These are phyloP conservation scores for Macrotus californicus DNA, from an alignment of 2,113 vertebrate genomes.

Conservation along the genomic window DNA sequence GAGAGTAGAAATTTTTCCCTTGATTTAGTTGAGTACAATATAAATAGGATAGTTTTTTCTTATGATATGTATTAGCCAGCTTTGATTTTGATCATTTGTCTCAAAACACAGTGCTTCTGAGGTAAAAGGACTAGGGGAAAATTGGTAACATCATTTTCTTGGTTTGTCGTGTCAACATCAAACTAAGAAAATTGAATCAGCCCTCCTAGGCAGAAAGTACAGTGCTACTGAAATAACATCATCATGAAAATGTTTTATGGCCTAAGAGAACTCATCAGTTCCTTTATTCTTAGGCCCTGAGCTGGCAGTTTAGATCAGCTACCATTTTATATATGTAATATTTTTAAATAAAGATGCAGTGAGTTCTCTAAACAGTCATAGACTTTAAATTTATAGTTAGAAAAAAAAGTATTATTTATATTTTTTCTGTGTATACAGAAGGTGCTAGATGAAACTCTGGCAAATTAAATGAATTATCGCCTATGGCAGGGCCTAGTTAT, in stretches of 20 bases:
- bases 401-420: background rate
- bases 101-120: background rate
- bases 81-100: conserved; percentile 34
- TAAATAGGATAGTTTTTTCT: background rate
- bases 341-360: background rate
- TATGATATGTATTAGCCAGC: background rate
- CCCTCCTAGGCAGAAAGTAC: background rate
- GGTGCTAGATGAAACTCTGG: background rate
- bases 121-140: conserved; percentile 1
- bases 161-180: background rate
- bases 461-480: background rate
- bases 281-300: background rate
- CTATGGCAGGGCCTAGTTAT: background rate
- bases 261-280: background rate
- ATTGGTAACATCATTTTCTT: conserved; percentile 22
- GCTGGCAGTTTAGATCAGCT: background rate
- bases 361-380: background rate
- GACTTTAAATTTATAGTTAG: background rate
- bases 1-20: background rate
- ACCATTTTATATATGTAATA: background rate
- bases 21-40: conserved; percentile 10
- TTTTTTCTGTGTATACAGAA: background rate
- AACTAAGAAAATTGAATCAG: conserved; percentile 43
- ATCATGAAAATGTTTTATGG: conserved; percentile 31
- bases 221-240: background rate